Percentiles rank a stretch among this genome's conserved stretches.
These are phyloP conservation scores for Drosophila colorata DNA, from an alignment of 2,888 invertebrate species.

Conservation along the genomic window DNA sequence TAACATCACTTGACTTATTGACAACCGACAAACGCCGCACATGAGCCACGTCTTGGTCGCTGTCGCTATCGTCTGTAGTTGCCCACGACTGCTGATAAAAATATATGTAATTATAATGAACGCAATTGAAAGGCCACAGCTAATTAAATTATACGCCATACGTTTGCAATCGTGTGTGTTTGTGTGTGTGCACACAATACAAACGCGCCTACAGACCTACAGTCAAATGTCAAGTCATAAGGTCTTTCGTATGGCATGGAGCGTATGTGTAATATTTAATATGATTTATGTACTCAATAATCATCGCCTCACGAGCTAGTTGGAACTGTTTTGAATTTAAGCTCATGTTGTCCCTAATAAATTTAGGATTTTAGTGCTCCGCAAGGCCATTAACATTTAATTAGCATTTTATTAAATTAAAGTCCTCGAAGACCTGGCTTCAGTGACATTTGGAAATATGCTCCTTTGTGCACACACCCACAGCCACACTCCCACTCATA, in stretches of 20 bases:
- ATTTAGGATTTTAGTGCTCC: conserved; percentile 2
- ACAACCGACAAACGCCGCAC: conserved; percentile 64
- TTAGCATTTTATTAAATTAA: conserved; percentile 10
- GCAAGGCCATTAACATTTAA: conserved; percentile 16
- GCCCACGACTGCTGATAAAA: conserved; percentile 61
- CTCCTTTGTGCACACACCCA: conserved; percentile 7
- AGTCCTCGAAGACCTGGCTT: conserved; percentile 3
- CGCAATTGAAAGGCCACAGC: conserved; percentile 74
- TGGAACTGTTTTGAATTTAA: neutral
- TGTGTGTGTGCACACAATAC: conserved; percentile 22
- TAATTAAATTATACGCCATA: conserved; percentile 73
- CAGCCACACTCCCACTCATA: neutral
- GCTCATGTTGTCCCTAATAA: too few species aligned
- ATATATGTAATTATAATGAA: conserved; percentile 75
- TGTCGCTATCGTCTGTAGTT: conserved; percentile 22
- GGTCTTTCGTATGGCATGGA: conserved; percentile 45
- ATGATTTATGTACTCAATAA: conserved; percentile 15
- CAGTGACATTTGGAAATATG: conserved; percentile 9
- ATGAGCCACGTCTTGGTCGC: conserved; percentile 34
- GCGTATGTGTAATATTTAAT: conserved; percentile 33
- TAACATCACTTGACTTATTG: conserved; percentile 83
- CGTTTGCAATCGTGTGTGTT: conserved; percentile 26
- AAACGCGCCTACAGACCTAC: conserved; percentile 15
- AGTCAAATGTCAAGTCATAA: conserved; percentile 57
- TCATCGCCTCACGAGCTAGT: conserved; percentile 1